These are phyloP conservation scores for Anastrepha ludens DNA, from an alignment of 1,140 invertebrate species.

Conservation along the genomic window DNA sequence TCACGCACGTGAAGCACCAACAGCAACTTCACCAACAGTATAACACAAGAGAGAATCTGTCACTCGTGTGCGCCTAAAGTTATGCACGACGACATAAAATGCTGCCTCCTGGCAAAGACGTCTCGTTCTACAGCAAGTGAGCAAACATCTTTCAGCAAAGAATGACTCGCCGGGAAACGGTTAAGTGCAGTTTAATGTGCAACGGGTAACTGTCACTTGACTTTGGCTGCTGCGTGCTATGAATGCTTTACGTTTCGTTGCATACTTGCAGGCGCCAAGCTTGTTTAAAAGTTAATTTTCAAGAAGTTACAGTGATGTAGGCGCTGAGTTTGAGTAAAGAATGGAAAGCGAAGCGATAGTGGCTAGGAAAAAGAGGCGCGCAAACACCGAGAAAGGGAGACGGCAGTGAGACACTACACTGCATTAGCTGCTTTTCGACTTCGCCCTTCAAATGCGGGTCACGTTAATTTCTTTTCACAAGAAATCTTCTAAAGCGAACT, in stretches of 20 bases:
- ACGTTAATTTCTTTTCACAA: conserved; percentile 45
- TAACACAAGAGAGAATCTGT: not conserved
- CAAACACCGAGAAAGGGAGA: not conserved
- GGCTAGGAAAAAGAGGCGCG: not conserved
- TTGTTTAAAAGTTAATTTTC: conserved; percentile 51
- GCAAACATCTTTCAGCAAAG: not conserved
- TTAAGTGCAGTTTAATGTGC: conserved; percentile 49
- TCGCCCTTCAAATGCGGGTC: conserved; percentile 35
- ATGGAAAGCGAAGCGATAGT: not conserved
- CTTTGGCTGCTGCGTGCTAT: conserved; percentile 45
- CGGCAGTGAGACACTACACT: not conserved
- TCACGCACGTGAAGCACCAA: not conserved
- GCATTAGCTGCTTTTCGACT: not conserved
- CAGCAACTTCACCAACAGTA: not conserved
- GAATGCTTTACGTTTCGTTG: conserved; percentile 38
- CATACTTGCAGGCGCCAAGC: conserved; percentile 39
- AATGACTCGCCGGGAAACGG: not conserved
- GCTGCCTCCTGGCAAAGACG: not conserved
- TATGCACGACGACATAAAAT: conserved; percentile 25
- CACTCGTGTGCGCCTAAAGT: conserved; percentile 1
- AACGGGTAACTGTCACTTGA: conserved; percentile 45
- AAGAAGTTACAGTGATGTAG: conserved; percentile 29
- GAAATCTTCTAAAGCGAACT: not conserved
- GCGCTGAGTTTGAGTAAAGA: not conserved
- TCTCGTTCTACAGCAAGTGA: not conserved